phyloP scores from a whole-genome alignment of 2,888 invertebrate species.

The Saturnia japonica region DNA sequence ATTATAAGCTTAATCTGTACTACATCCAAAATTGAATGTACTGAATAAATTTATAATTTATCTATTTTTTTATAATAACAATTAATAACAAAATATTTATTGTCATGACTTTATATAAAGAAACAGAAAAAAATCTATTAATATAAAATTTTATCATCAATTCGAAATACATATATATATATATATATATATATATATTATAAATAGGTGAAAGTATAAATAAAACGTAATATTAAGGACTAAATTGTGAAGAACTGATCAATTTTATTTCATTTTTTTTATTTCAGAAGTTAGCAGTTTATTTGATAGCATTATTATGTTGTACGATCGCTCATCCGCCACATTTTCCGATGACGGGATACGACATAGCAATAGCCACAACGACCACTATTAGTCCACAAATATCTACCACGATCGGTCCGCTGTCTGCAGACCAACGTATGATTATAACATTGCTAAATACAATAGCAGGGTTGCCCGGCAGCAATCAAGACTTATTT shows the following conservation, averaged over 20 bases:
- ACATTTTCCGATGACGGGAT: background rate
- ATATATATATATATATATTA: too few species aligned
- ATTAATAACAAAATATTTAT: too few species aligned
- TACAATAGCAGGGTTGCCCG: conserved; percentile 16
- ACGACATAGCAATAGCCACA: conserved; percentile 16
- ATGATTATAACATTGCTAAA: conserved; percentile 12
- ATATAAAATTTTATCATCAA: too few species aligned
- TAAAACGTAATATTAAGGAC: too few species aligned
- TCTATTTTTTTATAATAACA: too few species aligned
- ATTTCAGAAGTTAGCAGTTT: conserved; percentile 13
- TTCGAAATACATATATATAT: too few species aligned
- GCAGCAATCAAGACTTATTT: background rate
- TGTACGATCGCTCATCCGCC: conserved; percentile 6
- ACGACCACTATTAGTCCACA: conserved; percentile 1
- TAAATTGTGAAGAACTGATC: background rate
- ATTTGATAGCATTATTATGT: conserved; percentile 12
- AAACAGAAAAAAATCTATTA: too few species aligned
- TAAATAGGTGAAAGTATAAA: too few species aligned
- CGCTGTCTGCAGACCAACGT: conserved; percentile 16
- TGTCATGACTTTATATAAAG: too few species aligned
- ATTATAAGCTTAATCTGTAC: too few species aligned
- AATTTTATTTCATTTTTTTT: conserved; percentile 6
- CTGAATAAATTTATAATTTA: too few species aligned
- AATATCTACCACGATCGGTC: background rate
- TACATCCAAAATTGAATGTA: too few species aligned